Evolutionary conservation across 2,113 vertebrate species (phyloP).

Genomic region (Thryonomys swinderianus): DNA sequence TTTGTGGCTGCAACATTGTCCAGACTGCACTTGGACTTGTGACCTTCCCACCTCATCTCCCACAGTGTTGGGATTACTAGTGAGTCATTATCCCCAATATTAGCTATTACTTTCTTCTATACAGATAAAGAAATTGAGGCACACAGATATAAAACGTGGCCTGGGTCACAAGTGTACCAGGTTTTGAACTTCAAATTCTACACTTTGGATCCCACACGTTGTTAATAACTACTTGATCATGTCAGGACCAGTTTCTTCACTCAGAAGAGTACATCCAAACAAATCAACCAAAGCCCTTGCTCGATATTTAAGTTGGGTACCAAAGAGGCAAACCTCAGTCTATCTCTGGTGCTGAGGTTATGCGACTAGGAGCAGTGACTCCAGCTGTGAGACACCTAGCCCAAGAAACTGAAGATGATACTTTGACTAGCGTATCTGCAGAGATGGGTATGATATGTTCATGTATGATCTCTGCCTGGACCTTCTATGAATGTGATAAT

Average conservation of each 20-base stretch:
- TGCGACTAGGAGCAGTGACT: neutral
- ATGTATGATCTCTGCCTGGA: neutral
- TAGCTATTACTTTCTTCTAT: neutral
- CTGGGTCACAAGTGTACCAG: neutral
- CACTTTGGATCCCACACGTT: neutral
- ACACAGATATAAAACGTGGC: neutral
- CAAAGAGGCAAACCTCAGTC: neutral
- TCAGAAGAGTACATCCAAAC: neutral
- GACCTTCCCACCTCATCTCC: neutral
- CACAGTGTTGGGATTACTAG: neutral
- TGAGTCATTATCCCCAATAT: neutral
- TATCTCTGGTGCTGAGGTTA: neutral
- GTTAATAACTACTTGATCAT: neutral
- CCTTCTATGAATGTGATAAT: constrained; percentile 41
- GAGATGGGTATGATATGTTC: neutral
- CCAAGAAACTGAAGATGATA: neutral
- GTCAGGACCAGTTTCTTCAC: neutral
- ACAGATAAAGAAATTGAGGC: neutral
- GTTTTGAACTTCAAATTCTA: neutral
- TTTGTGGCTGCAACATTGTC: neutral
- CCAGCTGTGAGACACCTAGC: neutral
- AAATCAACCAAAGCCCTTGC: neutral
- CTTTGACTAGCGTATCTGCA: neutral
- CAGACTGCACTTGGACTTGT: no score
- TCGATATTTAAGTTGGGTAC: neutral